Conservation (phyloP, 1,140 invertebrate genomes). For the Drosophila truncata region DNA sequence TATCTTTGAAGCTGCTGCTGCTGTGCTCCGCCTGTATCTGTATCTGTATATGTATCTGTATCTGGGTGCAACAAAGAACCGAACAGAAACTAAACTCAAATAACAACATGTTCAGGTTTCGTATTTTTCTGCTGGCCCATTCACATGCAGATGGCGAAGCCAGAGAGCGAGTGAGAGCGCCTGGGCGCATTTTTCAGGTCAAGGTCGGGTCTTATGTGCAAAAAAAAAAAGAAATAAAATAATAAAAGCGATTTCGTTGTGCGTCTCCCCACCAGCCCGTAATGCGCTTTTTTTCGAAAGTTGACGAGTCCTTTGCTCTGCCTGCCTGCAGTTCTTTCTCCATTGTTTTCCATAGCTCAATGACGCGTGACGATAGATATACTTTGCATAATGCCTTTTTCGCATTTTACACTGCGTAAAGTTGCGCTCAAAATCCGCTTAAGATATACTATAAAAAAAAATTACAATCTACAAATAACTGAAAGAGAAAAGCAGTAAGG, state of each 20-base stretch:
- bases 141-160: conserved; percentile 42
- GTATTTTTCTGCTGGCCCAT: conserved; percentile 52
- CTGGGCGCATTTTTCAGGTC: conserved; percentile 67
- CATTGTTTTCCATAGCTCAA: conserved; percentile 42
- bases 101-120: conserved; percentile 67
- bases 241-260: conserved; percentile 35
- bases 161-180: conserved; percentile 18
- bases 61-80: conserved; percentile 56
- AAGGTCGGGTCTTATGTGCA: conserved; percentile 61
- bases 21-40: conserved; percentile 10
- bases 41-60: conserved; percentile 7
- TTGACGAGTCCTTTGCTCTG: conserved; percentile 66
- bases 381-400: conserved; percentile 70
- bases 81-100: conserved; percentile 70
- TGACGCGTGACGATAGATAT: conserved; percentile 58
- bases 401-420: conserved; percentile 29
- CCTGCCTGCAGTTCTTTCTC: conserved; percentile 38
- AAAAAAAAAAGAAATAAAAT: neutral
- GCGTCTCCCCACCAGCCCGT: conserved; percentile 17
- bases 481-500: neutral
- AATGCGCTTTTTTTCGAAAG: conserved; percentile 74
- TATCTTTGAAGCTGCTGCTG: conserved; percentile 27
- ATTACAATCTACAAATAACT: conserved; percentile 1
- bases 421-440: conserved; percentile 47
- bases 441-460: conserved; percentile 2